Evolutionary conservation across 2,888 invertebrate species (phyloP).

Genomic region (Drosophila eohydei): DNA sequence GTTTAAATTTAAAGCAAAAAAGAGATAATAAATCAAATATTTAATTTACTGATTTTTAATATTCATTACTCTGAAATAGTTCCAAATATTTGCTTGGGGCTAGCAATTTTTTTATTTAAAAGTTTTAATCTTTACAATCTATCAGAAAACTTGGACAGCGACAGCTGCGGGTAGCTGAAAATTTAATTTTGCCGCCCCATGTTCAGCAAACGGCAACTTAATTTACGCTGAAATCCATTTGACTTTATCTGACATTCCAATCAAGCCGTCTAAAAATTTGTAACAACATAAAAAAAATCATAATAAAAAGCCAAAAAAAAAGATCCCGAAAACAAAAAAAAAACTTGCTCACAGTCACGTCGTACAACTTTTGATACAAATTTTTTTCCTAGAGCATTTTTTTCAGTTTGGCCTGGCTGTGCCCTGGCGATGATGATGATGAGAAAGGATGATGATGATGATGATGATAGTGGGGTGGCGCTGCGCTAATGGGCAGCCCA

Average conservation of each 20-base stretch:
- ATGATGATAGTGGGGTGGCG: conserved; percentile 80
- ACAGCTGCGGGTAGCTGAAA: conserved; percentile 54
- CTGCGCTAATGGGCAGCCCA: conserved; percentile 79
- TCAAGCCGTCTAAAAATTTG: conserved; percentile 80
- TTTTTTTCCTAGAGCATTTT: conserved; percentile 59
- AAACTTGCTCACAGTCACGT: conserved; percentile 68
- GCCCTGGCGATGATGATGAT: conserved; percentile 36
- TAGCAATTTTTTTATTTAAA: conserved; percentile 13
- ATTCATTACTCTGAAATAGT: not conserved
- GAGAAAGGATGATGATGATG: conserved; percentile 36
- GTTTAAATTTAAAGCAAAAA: too few species aligned
- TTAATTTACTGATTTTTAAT: not conserved
- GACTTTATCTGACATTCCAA: conserved; percentile 84
- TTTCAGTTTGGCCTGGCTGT: conserved; percentile 12
- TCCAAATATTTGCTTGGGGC: not conserved
- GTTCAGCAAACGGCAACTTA: conserved; percentile 65
- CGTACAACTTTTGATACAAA: conserved; percentile 74
- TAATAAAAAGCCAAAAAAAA: conserved; percentile 58
- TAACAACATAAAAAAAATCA: conserved; percentile 61
- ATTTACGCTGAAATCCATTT: conserved; percentile 80
- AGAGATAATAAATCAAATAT: not conserved
- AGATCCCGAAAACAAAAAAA: conserved; percentile 48
- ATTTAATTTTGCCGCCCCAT: conserved; percentile 59
- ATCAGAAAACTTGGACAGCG: conserved; percentile 46
- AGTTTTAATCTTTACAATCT: conserved; percentile 49